These are phyloP conservation scores for Biston stratarius DNA, from an alignment of 2,888 invertebrate genomes.

Conservation along the genomic window DNA sequence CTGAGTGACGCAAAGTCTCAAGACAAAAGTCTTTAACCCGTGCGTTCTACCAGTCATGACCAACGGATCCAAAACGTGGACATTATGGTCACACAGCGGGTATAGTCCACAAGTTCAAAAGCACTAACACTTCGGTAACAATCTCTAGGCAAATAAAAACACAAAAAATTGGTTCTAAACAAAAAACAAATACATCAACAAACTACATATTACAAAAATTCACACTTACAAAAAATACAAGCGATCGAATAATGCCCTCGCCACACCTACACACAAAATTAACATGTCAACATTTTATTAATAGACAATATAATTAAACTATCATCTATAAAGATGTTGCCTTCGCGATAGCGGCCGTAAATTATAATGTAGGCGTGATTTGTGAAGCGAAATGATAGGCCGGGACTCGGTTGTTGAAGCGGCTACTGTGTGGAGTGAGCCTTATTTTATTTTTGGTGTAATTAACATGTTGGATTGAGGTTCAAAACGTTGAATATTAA, in stretches of 20 bases:
- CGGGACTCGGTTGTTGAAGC: conserved; percentile 37
- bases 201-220: conserved; percentile 23
- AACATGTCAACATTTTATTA: conserved; percentile 62
- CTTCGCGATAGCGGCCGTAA: conserved; percentile 37
- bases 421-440: conserved; percentile 40
- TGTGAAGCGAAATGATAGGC: conserved; percentile 47
- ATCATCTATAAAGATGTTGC: conserved; percentile 46
- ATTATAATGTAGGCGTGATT: conserved; percentile 49
- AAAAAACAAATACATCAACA: conserved; percentile 8
- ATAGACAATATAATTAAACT: conserved; percentile 62
- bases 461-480: conserved; percentile 25
- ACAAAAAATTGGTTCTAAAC: conserved; percentile 3
- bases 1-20: too few species aligned
- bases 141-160: conserved; percentile 8
- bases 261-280: conserved; percentile 53
- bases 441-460: conserved; percentile 27
- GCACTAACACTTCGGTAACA: not conserved
- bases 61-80: too few species aligned
- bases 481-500: conserved; percentile 10
- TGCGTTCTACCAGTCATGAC: too few species aligned
- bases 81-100: too few species aligned
- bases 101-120: too few species aligned
- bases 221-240: conserved; percentile 31
- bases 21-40: too few species aligned
- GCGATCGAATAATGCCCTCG: conserved; percentile 29